Evolutionary conservation across 1,140 invertebrate species (phyloP), one percentile per base, ranked within the genome.

Genomic region (Drosophila micromelanica): DNA sequence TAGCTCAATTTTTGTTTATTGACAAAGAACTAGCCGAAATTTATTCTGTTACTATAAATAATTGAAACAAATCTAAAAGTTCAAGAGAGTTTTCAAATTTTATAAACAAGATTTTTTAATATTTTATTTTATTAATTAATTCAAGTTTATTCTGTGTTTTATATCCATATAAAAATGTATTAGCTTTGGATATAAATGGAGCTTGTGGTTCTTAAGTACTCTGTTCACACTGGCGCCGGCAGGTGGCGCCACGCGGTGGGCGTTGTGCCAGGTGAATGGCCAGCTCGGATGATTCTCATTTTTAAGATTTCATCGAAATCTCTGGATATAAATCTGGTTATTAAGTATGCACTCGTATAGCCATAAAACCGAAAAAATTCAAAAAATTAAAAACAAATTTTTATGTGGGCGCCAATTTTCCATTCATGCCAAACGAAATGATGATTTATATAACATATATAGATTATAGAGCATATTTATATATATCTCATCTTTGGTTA

Each of bases 191-290:
- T 27, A 42, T 42, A n/a, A 42, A 42, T 42, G 17, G 12, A 42
- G 5, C n/a, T 13, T 7, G 27, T 6, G 27, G 5, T 9, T 6
- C 38, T 40, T 13, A 40, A 40, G 38, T 57, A 42, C 9, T 52
- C 49, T 54, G 40, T 6, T 38, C 32, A 54, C 38, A 51, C 27
- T 49, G 23, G n/a, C 63, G 51, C 46, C 45, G 63, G 9, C 63
- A 73, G 70, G 63, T 73, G 70, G 64, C 71, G 64, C 49, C 51
- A 23, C n/a, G 8, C 5, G 1, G 42, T 61, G 63, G 63, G 48
- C 49, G 70, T 40, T 48, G 15, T 23, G 46, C 30, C 55, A 73
- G 64, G 35, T 69, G 71, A 73, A 73, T 67, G 69, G 17, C 62
- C 62, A 12, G 32, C n/a, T 11, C 13, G 11, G 55, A 52, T 49